Conservation (phyloP, 1,140 invertebrate genomes). For the Lucilia sericata region DNA sequence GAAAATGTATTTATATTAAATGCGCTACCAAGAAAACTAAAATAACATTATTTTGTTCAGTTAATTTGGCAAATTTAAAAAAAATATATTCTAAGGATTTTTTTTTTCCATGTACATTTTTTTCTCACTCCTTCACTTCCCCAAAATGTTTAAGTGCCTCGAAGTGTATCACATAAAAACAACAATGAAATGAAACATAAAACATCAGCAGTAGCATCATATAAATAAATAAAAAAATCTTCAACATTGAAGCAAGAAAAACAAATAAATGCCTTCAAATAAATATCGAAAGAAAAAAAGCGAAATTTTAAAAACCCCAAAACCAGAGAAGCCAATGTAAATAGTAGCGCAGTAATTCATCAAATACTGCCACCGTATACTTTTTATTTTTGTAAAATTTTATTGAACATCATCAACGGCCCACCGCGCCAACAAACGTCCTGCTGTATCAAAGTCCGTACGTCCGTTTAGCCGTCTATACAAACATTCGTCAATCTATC, state of each 20-base stretch:
- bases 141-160: slow-evolving; percentile 9
- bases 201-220: background rate
- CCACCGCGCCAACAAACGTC: too few relatives aligned
- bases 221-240: background rate
- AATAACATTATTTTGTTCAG: too few relatives aligned
- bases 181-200: background rate
- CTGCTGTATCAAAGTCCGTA: background rate
- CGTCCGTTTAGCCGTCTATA: background rate
- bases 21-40: too few relatives aligned
- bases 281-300: background rate
- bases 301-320: slow-evolving; percentile 8
- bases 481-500: slow-evolving; percentile 2
- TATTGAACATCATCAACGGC: slow-evolving; percentile 3
- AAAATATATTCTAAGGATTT: too few relatives aligned
- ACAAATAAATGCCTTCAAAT: background rate
- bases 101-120: too few relatives aligned
- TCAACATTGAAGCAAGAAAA: background rate
- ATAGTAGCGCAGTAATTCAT: slow-evolving; percentile 25
- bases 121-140: background rate
- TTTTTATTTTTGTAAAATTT: background rate
- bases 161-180: slow-evolving; percentile 31
- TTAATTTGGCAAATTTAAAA: too few relatives aligned
- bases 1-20: too few relatives aligned
- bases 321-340: slow-evolving; percentile 10
- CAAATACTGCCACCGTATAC: background rate